Evolutionary conservation across 2,797 vertebrate genomes (phyloP), one percentile per base, ranked within the genome.

Genomic region (Hypotaenidia okinawae): DNA sequence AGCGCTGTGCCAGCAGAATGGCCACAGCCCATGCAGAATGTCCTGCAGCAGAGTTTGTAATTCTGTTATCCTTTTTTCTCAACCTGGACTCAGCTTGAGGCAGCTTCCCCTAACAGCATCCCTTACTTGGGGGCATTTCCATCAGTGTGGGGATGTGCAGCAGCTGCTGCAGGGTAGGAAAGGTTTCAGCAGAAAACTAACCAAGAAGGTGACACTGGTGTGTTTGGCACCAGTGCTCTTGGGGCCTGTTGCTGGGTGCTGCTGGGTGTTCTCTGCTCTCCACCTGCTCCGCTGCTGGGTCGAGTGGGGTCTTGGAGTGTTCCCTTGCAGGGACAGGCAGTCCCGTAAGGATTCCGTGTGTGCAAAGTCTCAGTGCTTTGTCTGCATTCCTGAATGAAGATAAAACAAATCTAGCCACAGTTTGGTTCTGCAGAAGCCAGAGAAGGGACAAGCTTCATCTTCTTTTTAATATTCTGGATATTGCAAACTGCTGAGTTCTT

Each of bases 301-400:
- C 0, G 1, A 67, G 58, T 39, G 10, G 0, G 1, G 17, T 15
- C n/a, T 72, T 16, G 67, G 39, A 24, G 41, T 1, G 2, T 13
- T 49, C 54, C 16, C 19, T 30, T 14, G 22, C 5, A 77, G 69
- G 52, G 32, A 54, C 35, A 27, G 47, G 35, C 32, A 68, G 16
- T 27, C 21, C 2, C 3, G 41, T 57, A 30, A 11, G 2, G 15
- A 23, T 23, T 49, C 11, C 0, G 1, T 11, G 4, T 24, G 83
- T 72, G 28, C 35, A 39, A 5, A 25, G n/a, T 37, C 10, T 41
- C 9, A 84, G 33, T 0, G 1, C 19, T 88, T 77, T 30, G 8
- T 58, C 37, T 83, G 57, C 37, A 62, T 22, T 63, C 37, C 52
- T 59, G 43, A 52, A 47, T 4, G 19, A 68, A 51, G 19, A 1